These are phyloP conservation scores for Spisula subtruncata DNA, from an alignment of 2,888 invertebrate genomes.

Conservation along the genomic window DNA sequence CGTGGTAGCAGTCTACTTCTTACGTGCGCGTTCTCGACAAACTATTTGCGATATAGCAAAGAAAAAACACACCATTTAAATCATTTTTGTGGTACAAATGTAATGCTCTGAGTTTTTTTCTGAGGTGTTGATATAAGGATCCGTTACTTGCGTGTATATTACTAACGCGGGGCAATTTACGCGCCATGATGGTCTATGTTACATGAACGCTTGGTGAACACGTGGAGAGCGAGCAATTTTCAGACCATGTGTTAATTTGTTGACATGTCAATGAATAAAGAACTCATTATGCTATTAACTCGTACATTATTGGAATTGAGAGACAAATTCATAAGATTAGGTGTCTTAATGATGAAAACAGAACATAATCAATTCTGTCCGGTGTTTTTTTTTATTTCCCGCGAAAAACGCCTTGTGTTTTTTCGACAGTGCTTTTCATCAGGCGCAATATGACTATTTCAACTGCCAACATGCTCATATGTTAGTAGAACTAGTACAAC, in stretches of 20 bases:
- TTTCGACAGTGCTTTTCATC: not conserved
- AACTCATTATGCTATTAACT: constrained; percentile 66
- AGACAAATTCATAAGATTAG: constrained; percentile 44
- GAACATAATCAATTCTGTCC: constrained; percentile 16
- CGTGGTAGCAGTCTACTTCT: too few relatives aligned
- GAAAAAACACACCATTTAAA: constrained; percentile 1
- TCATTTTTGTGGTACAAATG: not conserved
- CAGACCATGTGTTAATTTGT: constrained; percentile 66
- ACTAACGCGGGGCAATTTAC: constrained; percentile 32
- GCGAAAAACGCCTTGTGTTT: not conserved
- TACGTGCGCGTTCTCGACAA: not conserved
- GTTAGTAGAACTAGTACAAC: too few relatives aligned
- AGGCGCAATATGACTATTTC: not conserved
- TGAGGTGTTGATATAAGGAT: not conserved
- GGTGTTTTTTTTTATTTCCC: not conserved
- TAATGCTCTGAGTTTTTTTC: not conserved
- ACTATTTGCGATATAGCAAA: not conserved
- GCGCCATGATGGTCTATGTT: constrained; percentile 45
- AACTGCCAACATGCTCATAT: too few relatives aligned
- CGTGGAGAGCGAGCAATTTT: constrained; percentile 40
- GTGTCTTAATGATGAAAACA: constrained; percentile 33
- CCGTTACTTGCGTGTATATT: constrained; percentile 28
- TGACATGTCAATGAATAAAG: constrained; percentile 67
- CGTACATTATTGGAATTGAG: constrained; percentile 54
- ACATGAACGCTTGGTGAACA: constrained; percentile 51